Base-by-base conservation (phyloP, 1,140 invertebrate species). In the Homarus americanus region DNA sequence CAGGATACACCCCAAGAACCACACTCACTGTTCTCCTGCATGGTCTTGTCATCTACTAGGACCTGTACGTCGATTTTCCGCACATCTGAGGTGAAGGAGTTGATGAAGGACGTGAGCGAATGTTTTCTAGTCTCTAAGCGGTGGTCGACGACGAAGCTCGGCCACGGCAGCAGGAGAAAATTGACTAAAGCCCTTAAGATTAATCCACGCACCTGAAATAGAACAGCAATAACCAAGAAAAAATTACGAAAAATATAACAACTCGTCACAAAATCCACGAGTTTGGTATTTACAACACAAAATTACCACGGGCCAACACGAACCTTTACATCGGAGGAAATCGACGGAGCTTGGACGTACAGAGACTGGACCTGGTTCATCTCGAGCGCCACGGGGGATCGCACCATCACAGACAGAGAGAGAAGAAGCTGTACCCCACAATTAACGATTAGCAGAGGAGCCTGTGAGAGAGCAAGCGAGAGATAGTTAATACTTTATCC, bases 101-200 rank as follows among this genome's bases (percentile, higher is more conserved):
- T 89, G 10, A 94, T 93, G 91, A 95, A 94, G 4, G 92, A 72
- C 17, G 91, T 87, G 32, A 93, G 87, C 76, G 92, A 92, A 32
- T 93, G 89, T 69, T 93, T 91, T 82, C 93, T 82, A 73, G 93
- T 93, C 49, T 95, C 94, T 95, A 95, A 95, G 82, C 95, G 93
- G 89, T 95, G 95, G 28, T 95, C 94, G 28, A 94, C 76, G 20
- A 88, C 86, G 44, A 94, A 92, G 91, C 94, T 94, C 17, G 95
- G 94, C 94, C 95, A 95, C 0, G 95, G 95, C 34, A 96, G 93
- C 36, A 96, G 93, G n/a, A 96, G 93, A 84, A 96, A 95, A 85
- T 95, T 94, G 75, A 96, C 95, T 63, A 96, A 94, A 3, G 95
- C 94, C 79, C 95, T 93, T 86, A 95, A 95, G 10, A 96, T 91